phyloP scores from a whole-genome alignment of 2,113 vertebrate species.

The Struthio camelus region DNA sequence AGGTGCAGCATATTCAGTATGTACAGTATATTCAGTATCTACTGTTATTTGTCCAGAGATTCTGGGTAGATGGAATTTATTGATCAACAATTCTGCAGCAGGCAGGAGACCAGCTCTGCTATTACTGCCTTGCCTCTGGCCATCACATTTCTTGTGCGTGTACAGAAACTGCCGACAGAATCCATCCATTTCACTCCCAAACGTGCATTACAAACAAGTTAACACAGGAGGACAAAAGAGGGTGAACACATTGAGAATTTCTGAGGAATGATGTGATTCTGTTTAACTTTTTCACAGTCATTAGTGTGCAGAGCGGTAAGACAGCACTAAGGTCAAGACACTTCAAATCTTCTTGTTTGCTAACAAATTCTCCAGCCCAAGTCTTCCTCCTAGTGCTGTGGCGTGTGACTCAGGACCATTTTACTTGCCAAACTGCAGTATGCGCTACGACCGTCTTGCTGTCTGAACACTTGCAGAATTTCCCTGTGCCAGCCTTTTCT shows the following conservation, averaged over 20 bases:
- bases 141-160: not conserved
- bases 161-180: not conserved
- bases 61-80: not conserved
- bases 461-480: conserved; percentile 59
- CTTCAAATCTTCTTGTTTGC: not conserved
- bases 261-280: not conserved
- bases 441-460: not conserved
- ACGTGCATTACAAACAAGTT: not conserved
- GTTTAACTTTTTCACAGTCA: not conserved
- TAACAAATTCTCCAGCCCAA: not conserved
- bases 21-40: fast-evolving
- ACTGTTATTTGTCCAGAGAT: not conserved
- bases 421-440: not conserved
- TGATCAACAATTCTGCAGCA: not conserved
- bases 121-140: not conserved
- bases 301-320: not conserved
- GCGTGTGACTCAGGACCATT: not conserved
- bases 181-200: not conserved
- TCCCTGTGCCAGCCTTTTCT: conserved; percentile 39
- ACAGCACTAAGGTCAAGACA: not conserved
- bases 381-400: not conserved
- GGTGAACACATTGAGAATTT: not conserved
- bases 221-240: not conserved
- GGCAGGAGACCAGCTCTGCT: not conserved
- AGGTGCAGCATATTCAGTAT: not conserved